Base-by-base conservation (phyloP, 2,797 vertebrate species). In the Poeciliopsis turneri region DNA sequence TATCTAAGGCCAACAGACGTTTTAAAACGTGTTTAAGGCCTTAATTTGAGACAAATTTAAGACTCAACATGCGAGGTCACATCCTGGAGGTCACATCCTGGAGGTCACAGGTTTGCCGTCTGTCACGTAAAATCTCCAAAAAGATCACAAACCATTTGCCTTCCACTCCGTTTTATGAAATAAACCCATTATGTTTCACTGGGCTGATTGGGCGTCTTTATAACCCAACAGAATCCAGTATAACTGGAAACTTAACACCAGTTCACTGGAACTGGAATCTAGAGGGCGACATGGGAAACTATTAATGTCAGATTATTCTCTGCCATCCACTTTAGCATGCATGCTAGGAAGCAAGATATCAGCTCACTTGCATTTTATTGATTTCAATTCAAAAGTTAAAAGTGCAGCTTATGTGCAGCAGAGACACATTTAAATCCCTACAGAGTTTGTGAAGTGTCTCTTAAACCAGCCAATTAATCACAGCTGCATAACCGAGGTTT, bases 141-240 rank as follows among this genome's bases (percentile, higher is more conserved):
- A 66, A 15, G 55, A 57, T 57, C 6, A n/a, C 15, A 36, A 23
- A 33, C 18, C 10, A 13, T 39, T 23, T 66, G 10, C 33, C 61
- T 39, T 36, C 33, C 61, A 20, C 23, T 3, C 33, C 1, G 18
- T 66, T 36, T 66, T 66, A 28, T 20, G 33, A 39, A 66, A 23
- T 9, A 41, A 39, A 39, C 4, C 81, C 46, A 81, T 86, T 75
- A 81, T 69, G 77, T 84, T 88, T 79, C 76, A 72, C 83, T 77
- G 25, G 61, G 33, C 30, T 10, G 30, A 78, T 78, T 55, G 10
- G 45, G 49, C 68, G 55, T 33, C 33, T 33, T 77, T 74, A 87
- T 47, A 68, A 81, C 80, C 74, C 2, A 18, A 77, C 68, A 77
- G 80, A 45, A 33, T 33, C 4, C 16, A 77, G 51, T 49, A 36